Conservation (phyloP, 2,797 vertebrate genomes). For the Molossus molossus region DNA sequence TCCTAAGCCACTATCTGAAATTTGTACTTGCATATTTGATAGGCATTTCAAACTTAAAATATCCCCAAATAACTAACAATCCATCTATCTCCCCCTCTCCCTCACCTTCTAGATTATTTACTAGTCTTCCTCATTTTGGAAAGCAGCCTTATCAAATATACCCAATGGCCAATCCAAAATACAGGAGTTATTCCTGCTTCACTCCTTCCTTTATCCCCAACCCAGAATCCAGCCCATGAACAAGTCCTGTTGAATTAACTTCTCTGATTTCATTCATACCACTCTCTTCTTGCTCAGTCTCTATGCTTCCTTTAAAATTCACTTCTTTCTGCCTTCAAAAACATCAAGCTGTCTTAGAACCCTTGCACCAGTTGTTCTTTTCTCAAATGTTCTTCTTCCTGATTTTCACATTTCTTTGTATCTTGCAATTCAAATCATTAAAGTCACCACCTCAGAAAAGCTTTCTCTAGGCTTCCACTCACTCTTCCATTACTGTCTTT, state of each 20-base stretch:
- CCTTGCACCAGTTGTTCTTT: background rate
- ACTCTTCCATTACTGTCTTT: background rate
- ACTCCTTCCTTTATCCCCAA: background rate
- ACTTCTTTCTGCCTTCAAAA: slow-evolving; percentile 41
- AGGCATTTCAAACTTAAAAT: slow-evolving; percentile 9
- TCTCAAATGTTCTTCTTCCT: background rate
- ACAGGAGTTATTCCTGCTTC: background rate
- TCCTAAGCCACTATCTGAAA: background rate
- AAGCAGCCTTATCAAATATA: slow-evolving; percentile 6
- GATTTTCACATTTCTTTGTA: background rate
- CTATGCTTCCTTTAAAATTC: background rate
- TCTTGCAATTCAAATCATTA: slow-evolving; percentile 24
- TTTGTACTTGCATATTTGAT: background rate
- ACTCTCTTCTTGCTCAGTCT: background rate
- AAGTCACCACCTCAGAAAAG: slow-evolving; percentile 20
- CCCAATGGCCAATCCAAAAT: background rate
- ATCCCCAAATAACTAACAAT: background rate
- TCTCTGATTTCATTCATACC: background rate
- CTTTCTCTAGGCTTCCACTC: background rate
- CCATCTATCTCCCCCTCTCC: background rate
- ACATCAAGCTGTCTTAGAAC: background rate
- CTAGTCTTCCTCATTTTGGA: background rate
- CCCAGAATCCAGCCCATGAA: background rate
- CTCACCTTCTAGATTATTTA: background rate
- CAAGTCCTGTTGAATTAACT: background rate